Percentiles rank a stretch among this genome's conserved stretches.
Evolutionary conservation across 2,888 invertebrate species (phyloP).

Genomic region (Eretmocerus hayati): DNA sequence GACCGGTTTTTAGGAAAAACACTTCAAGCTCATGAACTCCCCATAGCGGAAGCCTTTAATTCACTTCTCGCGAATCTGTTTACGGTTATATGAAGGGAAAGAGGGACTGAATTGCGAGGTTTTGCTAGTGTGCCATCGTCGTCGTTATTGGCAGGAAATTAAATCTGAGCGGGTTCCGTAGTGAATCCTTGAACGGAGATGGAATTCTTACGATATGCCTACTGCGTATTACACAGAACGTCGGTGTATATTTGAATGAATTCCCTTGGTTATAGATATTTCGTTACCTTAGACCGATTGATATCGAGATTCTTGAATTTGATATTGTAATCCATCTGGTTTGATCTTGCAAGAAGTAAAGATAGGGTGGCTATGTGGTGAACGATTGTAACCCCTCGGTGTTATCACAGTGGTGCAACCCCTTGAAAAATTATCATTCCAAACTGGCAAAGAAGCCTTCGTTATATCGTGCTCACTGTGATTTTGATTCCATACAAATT

Average conservation of each 20-base stretch:
- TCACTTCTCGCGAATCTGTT: constrained; percentile 12
- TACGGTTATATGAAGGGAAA: too few relatives aligned
- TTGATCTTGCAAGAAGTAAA: too few relatives aligned
- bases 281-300: too few relatives aligned
- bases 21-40: constrained; percentile 19
- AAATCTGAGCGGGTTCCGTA: constrained; percentile 6
- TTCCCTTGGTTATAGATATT: too few relatives aligned
- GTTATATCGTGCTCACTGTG: constrained; percentile 17
- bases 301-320: too few relatives aligned
- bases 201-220: too few relatives aligned
- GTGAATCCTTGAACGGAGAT: too few relatives aligned
- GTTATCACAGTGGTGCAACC: constrained; percentile 1
- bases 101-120: constrained; percentile 5
- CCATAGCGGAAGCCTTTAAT: constrained; percentile 22
- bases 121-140: constrained; percentile 7
- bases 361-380: too few relatives aligned
- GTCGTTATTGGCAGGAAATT: constrained; percentile 19
- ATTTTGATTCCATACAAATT: constrained; percentile 16
- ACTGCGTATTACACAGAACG: too few relatives aligned
- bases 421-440: constrained; percentile 16
- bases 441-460: constrained; percentile 14
- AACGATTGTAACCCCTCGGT: background rate
- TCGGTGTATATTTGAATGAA: too few relatives aligned
- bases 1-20: constrained; percentile 22
- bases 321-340: too few relatives aligned